phyloP scores from a whole-genome alignment of 2,888 invertebrate genomes.

The Drosophila yooni region DNA sequence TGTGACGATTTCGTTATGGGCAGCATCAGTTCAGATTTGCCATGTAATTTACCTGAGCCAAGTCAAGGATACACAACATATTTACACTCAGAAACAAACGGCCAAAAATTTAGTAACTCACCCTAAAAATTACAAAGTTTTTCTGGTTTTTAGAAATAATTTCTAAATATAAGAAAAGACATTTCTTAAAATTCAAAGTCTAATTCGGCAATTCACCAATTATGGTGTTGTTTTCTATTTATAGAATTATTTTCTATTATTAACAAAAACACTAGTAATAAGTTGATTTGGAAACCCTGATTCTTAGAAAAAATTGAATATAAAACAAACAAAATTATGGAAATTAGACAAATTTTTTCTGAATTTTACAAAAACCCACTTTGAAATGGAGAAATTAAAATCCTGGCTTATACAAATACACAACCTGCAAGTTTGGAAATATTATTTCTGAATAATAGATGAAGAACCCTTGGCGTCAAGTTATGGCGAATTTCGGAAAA shows the following conservation, averaged over 20 bases:
- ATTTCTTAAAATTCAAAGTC: background rate
- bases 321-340: background rate
- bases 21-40: slow-evolving; percentile 31
- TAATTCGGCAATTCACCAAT: background rate
- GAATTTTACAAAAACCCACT: background rate
- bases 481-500: background rate
- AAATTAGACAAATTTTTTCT: background rate
- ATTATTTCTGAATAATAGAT: background rate
- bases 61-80: slow-evolving; percentile 19
- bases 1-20: slow-evolving; percentile 49
- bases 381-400: background rate
- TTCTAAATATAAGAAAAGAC: background rate
- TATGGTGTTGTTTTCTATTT: background rate
- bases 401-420: background rate
- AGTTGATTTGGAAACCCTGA: background rate
- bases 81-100: background rate
- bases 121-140: background rate
- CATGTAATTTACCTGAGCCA: slow-evolving; percentile 23
- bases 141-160: background rate
- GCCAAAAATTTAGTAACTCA: background rate
- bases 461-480: background rate
- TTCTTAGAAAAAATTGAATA: background rate
- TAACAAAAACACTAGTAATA: background rate
- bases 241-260: background rate
- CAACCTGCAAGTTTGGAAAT: background rate